Evolutionary conservation across 2,888 invertebrate genomes (phyloP).

Genomic region (Ectobius pallidus): DNA sequence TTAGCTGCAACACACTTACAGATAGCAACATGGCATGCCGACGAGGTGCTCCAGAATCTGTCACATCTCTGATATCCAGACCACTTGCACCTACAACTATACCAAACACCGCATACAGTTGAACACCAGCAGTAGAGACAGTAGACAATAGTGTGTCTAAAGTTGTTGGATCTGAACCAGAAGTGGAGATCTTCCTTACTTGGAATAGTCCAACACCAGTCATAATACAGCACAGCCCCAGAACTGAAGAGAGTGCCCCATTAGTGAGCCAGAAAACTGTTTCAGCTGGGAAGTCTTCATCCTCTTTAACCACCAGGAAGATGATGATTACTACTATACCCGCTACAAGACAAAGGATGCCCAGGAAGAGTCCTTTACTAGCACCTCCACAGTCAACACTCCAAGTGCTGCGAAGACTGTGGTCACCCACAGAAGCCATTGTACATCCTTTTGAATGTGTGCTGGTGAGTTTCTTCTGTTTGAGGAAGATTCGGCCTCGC

Average conservation of each 20-base stretch:
- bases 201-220: constrained; percentile 55
- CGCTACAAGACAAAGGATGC: constrained; percentile 60
- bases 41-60: constrained; percentile 48
- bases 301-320: constrained; percentile 60
- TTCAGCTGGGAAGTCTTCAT: constrained; percentile 56
- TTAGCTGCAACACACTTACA: constrained; percentile 55
- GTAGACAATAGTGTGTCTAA: constrained; percentile 57
- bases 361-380: constrained; percentile 61
- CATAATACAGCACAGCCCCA: constrained; percentile 54
- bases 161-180: constrained; percentile 53
- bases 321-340: constrained; percentile 61
- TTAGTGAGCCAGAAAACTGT: constrained; percentile 59
- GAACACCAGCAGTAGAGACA: constrained; percentile 57
- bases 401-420: constrained; percentile 37
- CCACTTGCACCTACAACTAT: constrained; percentile 56
- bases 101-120: constrained; percentile 58
- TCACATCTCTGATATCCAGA: constrained; percentile 47
- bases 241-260: constrained; percentile 56
- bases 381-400: constrained; percentile 59
- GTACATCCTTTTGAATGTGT: constrained; percentile 45
- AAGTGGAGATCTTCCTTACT: constrained; percentile 53
- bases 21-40: constrained; percentile 56
- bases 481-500: constrained; percentile 47
- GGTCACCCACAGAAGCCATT: neutral
- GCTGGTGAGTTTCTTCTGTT: constrained; percentile 38